Conservation (phyloP, 2,113 vertebrate species). For the Lota lota region DNA sequence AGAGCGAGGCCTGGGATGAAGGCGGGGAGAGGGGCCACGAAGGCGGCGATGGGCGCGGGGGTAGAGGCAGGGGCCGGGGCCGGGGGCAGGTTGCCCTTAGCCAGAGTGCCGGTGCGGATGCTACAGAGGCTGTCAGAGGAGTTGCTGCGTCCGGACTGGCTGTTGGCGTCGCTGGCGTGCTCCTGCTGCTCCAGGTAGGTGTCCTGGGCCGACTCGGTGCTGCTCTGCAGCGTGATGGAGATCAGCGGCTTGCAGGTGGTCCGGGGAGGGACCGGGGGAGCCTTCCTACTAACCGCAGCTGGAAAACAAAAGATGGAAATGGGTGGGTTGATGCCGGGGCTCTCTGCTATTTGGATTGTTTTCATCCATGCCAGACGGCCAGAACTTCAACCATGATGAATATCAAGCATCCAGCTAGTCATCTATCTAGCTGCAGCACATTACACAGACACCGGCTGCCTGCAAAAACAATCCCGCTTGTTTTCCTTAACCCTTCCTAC, state of each 20-base stretch:
- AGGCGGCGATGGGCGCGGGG: constrained; percentile 75
- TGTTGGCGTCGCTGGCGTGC: constrained; percentile 89
- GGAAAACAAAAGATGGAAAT: constrained; percentile 5
- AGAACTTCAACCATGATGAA: not conserved
- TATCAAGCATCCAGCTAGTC: not conserved
- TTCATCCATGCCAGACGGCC: too few species aligned
- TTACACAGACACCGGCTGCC: constrained; percentile 13
- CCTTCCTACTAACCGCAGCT: constrained; percentile 88
- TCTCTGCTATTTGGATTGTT: too few species aligned
- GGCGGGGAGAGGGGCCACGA: constrained; percentile 71
- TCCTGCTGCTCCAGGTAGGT: constrained; percentile 93
- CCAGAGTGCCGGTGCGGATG: constrained; percentile 86
- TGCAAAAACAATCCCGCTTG: constrained; percentile 32
- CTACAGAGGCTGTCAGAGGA: constrained; percentile 97
- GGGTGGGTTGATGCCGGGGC: too few species aligned
- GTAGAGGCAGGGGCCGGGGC: constrained; percentile 75
- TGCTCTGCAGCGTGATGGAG: constrained; percentile 98
- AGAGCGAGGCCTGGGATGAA: constrained; percentile 63
- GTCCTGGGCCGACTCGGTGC: constrained; percentile 97
- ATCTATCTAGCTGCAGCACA: not conserved
- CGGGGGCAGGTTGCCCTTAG: constrained; percentile 78
- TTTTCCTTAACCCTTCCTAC: constrained; percentile 42
- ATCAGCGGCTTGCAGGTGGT: constrained; percentile 96
- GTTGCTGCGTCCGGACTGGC: constrained; percentile 94
- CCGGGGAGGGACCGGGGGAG: constrained; percentile 93